These are phyloP conservation scores for Nerophis lumbriciformis DNA, from an alignment of 2,113 vertebrate species.

Conservation along the genomic window DNA sequence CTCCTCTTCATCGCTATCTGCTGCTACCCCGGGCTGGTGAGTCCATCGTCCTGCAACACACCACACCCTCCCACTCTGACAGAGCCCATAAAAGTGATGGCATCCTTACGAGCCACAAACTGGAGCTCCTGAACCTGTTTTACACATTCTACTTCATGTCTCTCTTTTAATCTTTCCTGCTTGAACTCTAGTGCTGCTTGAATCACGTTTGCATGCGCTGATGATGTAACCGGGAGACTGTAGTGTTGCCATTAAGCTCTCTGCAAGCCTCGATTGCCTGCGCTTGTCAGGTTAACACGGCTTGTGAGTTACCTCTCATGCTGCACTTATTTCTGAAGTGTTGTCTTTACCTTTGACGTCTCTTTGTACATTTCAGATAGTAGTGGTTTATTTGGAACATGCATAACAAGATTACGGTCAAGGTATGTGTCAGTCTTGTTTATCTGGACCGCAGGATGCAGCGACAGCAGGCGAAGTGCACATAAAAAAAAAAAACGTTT, in stretches of 20 bases:
- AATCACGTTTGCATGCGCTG: slow-evolving; percentile 13
- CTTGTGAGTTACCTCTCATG: slow-evolving; percentile 34
- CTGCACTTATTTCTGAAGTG: slow-evolving; percentile 45
- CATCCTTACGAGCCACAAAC: neutral
- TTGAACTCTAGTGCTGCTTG: neutral
- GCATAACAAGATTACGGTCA: too few species aligned
- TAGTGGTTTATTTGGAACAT: too few species aligned
- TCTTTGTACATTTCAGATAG: slow-evolving; percentile 39
- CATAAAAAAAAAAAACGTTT: too few species aligned
- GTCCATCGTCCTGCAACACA: neutral
- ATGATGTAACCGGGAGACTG: slow-evolving; percentile 13
- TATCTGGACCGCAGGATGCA: too few species aligned
- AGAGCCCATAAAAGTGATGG: neutral
- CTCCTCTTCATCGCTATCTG: neutral
- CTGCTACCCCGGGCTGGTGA: neutral
- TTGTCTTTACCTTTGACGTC: slow-evolving; percentile 48
- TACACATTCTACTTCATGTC: neutral
- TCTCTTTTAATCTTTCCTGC: neutral
- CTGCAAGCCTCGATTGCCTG: slow-evolving; percentile 27
- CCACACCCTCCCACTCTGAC: neutral
- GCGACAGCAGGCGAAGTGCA: too few species aligned
- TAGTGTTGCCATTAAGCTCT: neutral
- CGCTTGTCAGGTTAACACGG: slow-evolving; percentile 41
- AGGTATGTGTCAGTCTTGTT: too few species aligned
- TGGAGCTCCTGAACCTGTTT: neutral